A percentile compares a stretch with the other conserved stretches of the same genome.
phyloP scores from a whole-genome alignment of 2,113 vertebrate genomes.

The Hemiprocne comata region DNA sequence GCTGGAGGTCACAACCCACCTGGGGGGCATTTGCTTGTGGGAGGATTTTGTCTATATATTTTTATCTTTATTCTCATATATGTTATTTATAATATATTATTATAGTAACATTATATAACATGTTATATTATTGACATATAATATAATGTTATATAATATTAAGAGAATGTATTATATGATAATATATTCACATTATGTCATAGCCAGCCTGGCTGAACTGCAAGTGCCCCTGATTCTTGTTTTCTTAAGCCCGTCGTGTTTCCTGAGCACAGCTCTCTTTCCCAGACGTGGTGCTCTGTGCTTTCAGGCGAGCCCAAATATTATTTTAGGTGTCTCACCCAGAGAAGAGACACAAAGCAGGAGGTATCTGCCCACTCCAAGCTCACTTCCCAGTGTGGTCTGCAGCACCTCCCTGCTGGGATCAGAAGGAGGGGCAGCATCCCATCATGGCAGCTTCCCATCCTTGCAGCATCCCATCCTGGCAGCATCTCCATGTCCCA shows the following conservation, averaged over 20 bases:
- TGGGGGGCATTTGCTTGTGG: background rate
- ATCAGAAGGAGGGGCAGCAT: background rate
- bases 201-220: background rate
- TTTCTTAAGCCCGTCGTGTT: background rate
- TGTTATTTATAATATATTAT: no score
- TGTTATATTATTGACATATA: no score
- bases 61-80: no score
- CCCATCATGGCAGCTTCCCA: background rate
- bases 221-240: background rate
- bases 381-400: background rate
- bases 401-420: background rate
- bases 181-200: background rate
- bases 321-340: conserved; percentile 44
- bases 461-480: background rate
- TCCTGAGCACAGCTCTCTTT: background rate
- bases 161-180: no score
- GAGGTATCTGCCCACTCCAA: background rate
- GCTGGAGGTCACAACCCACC: background rate
- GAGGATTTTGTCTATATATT: background rate
- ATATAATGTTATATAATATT: no score
- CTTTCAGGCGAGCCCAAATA: background rate
- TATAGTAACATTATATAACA: no score
- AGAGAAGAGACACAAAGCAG: background rate
- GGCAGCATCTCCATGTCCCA: background rate
- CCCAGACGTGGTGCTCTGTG: accelerated